Base-by-base conservation (phyloP, 2,113 vertebrate genomes). In the Orycteropus afer region DNA sequence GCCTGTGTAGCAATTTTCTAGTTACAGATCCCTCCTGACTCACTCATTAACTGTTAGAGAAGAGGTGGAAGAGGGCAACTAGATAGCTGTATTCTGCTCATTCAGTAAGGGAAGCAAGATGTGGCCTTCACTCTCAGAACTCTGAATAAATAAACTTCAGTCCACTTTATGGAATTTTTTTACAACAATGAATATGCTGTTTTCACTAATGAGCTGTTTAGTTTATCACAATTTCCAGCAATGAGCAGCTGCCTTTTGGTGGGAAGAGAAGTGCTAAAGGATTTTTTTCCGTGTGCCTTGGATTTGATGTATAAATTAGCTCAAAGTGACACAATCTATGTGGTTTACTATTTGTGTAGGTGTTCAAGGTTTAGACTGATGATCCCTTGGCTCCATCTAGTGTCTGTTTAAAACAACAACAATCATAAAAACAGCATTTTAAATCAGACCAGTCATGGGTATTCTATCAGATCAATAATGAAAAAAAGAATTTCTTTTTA, bases 351-450 rank as follows among this genome's bases (percentile, higher is more conserved):
- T 95, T 77, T 47, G 0, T 12, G 5, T 15, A n/a, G n/a, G 51
- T 65, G 67, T 12, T 37, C 7, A 14, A 20, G 53, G 23, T 0
- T 0, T 81, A 13, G 0, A 27, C 91, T 47, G 45, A 40, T 89
- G 94, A 90, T 96, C 96, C 67, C 83, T 37, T 93, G 96, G 98
- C 96, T 95, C 98, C 98, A 98, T 94, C 98, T 98, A 97, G 98
- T 97, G 98, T 97, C 89, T 91, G 1, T 65, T 27, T 79, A 7
- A 59, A 83, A 15, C 63, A 92, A 27, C 29, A 18, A 32, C 32
- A 29, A 34, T 51, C 63, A 20, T 34, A n/a, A 32, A 67, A 93
- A 29, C 27, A 51, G 49, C 69, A 88, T 83, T 94, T 97, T 93
- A 91, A 59, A 34, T 82, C 42, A 57, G 29, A 51, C 9, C 4